Conservation (phyloP, 2,888 invertebrate genomes). For the Heliothis peltigera region DNA sequence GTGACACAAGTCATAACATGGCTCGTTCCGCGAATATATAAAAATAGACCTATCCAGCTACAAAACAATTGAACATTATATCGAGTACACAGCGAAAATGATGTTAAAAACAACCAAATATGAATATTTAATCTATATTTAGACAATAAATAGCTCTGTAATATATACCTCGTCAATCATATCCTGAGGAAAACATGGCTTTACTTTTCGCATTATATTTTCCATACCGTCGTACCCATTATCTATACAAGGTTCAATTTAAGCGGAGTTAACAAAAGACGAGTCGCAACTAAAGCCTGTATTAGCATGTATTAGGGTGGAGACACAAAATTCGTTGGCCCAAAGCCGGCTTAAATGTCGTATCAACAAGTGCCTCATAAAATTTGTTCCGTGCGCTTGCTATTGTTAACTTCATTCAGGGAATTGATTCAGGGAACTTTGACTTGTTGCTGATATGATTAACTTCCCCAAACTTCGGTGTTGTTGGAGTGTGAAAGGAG, state of each 20-base stretch:
- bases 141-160: background rate
- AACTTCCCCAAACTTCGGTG: constrained; percentile 42
- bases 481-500: constrained; percentile 16
- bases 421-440: constrained; percentile 58
- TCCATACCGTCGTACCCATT: constrained; percentile 40
- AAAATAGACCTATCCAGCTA: constrained; percentile 38
- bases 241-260: constrained; percentile 52
- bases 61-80: background rate
- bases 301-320: constrained; percentile 60
- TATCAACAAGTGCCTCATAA: constrained; percentile 75
- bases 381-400: constrained; percentile 58
- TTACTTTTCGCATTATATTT: constrained; percentile 43
- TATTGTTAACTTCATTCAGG: constrained; percentile 66
- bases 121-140: constrained; percentile 12
- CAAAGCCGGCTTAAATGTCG: constrained; percentile 59
- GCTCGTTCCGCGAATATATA: constrained; percentile 33
- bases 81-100: too few relatives aligned
- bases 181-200: background rate
- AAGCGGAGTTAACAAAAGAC: constrained; percentile 55
- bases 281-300: constrained; percentile 53
- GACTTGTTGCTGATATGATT: constrained; percentile 49
- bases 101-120: constrained; percentile 9
- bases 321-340: constrained; percentile 60
- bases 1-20: constrained; percentile 45
- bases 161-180: background rate